phyloP scores from a whole-genome alignment of 1,140 invertebrate species.

The Mesaphorura yosii region DNA sequence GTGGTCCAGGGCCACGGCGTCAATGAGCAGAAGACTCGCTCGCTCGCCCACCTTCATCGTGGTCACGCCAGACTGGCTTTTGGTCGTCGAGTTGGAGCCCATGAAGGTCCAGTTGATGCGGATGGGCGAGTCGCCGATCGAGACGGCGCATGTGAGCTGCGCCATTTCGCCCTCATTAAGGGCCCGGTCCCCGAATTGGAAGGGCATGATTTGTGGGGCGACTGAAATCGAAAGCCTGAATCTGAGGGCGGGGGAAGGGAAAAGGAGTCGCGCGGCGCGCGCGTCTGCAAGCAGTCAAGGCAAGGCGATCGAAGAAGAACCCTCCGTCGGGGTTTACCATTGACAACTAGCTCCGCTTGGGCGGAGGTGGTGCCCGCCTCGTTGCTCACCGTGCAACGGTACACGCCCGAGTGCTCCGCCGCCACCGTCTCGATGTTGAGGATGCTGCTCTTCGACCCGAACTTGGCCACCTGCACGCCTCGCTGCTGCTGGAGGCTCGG shows the following conservation, averaged over 20 bases:
- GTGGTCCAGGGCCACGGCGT: slow-evolving; percentile 53
- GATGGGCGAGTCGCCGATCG: slow-evolving; percentile 29
- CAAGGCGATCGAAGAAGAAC: background rate
- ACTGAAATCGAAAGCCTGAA: slow-evolving; percentile 39
- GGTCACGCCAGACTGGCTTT: slow-evolving; percentile 12
- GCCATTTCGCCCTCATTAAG: slow-evolving; percentile 32
- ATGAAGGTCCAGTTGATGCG: slow-evolving; percentile 22
- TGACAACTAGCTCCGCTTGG: slow-evolving; percentile 42
- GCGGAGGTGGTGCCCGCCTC: slow-evolving; percentile 48
- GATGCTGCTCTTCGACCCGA: slow-evolving; percentile 51
- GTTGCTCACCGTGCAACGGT: slow-evolving; percentile 53
- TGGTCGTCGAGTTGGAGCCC: slow-evolving; percentile 4
- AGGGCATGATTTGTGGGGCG: slow-evolving; percentile 50
- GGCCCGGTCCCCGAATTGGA: slow-evolving; percentile 48
- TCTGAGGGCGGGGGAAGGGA: slow-evolving; percentile 28
- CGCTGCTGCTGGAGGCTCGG: background rate
- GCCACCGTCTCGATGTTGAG: slow-evolving; percentile 35
- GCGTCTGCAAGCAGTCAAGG: too few species aligned
- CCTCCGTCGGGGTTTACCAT: background rate
- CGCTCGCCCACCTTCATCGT: slow-evolving; percentile 36
- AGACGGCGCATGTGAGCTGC: slow-evolving; percentile 23
- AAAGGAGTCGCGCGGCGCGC: slow-evolving; percentile 32
- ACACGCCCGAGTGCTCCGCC: slow-evolving; percentile 33
- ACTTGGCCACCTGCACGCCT: slow-evolving; percentile 38
- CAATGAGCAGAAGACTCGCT: slow-evolving; percentile 58